These are phyloP conservation scores for Motacilla alba DNA, from an alignment of 2,113 vertebrate species.

Conservation along the genomic window DNA sequence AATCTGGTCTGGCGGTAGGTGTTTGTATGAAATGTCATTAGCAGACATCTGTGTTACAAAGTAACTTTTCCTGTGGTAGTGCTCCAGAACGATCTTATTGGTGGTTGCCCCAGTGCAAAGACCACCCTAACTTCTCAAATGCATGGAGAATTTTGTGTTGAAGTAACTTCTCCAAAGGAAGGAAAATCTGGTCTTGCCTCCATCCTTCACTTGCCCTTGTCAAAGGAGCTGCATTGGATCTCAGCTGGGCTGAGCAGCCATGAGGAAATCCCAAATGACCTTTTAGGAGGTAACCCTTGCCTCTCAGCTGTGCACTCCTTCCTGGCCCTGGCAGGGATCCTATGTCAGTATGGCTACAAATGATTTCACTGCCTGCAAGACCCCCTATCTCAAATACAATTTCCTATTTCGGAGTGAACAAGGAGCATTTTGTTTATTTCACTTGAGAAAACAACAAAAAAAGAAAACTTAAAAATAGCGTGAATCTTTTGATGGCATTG, in stretches of 20 bases:
- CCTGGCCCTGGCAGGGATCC: background rate
- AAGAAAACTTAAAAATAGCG: constrained; percentile 45
- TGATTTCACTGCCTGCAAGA: background rate
- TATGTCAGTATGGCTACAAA: background rate
- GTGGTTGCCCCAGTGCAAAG: accelerated
- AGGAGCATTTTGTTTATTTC: constrained; percentile 14
- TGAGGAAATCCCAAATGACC: background rate
- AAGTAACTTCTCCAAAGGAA: background rate
- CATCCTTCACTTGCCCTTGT: background rate
- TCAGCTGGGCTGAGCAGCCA: background rate
- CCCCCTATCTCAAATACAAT: background rate
- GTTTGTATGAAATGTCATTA: background rate
- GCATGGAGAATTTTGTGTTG: accelerated
- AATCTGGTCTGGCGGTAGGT: too few relatives aligned
- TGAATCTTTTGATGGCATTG: constrained; percentile 47
- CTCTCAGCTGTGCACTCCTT: background rate
- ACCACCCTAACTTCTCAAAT: background rate
- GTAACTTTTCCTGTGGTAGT: background rate
- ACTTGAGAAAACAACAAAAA: constrained; percentile 18
- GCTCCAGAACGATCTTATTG: background rate
- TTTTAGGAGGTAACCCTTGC: accelerated
- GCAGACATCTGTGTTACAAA: background rate
- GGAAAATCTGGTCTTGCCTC: background rate
- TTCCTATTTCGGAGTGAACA: background rate
- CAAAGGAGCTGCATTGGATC: background rate